Evolutionary conservation across 2,888 invertebrate genomes (phyloP), one percentile per base, ranked within the genome.

Genomic region (Linnaemya tessellans): DNA sequence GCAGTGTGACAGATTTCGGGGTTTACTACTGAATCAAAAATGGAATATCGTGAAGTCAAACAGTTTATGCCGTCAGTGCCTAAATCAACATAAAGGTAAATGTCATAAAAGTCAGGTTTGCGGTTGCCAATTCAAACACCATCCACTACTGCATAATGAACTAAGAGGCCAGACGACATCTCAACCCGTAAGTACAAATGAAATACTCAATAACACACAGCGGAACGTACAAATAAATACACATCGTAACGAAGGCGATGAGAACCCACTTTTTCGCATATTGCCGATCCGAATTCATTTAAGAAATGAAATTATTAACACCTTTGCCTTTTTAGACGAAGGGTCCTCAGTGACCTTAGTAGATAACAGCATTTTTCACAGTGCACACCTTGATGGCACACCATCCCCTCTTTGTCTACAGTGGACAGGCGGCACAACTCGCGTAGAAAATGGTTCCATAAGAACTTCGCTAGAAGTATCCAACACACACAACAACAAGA

Each of bases 11-110:
- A 13, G 25, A 13, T 79, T 62, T 35, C 20, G 60, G 15, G 20
- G 56, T n/a, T 35, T 70, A 30, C 56, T 30, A 43, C 46, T 78
- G 11, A 58, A 60, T 8, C 9, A 49, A 15, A 78, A 78, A 60
- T 78, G 77, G 77, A 22, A 67, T 5, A 30, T 30, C 30, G 30
- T 30, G 30, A 30, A 30, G 30, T 30, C 30, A 30, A 30, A 30
- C 30, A 30, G 30, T 5, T 30, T 30, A 30, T 30, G 5, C 30
- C 30, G 30, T 30, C 30, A 30, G 30, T 30, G 30, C 30, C 30
- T 30, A 30, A 30, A 30, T 30, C 30, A 30, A 30, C 30, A 30
- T 30, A 30, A 30, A 30, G 30, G 5, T 30, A 30, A 30, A 30
- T 3, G 30, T 30, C 30, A 30, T 30, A 30, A 30, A 30, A 30